A percentile compares a stretch with the other conserved stretches of the same genome.
Conservation (phyloP, 2,113 vertebrate genomes). For the Percopsis transmontana region DNA sequence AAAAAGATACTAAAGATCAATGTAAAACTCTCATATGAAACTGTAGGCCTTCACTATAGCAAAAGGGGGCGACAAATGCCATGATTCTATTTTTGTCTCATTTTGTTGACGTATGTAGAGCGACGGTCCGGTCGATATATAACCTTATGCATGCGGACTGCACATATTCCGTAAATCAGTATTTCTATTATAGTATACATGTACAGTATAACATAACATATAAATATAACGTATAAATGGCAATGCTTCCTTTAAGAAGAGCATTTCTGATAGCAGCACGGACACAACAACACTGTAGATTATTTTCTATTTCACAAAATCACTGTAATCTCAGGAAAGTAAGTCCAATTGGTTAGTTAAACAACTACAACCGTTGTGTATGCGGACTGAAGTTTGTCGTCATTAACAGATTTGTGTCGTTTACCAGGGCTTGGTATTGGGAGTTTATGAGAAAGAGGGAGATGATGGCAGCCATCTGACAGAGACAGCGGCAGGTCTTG, state of each 20-base stretch:
- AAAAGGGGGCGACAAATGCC: background rate
- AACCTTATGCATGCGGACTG: background rate
- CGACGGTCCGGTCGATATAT: background rate
- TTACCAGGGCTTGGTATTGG: constrained; percentile 88
- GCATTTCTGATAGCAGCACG: constrained; percentile 25
- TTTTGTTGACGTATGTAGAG: constrained; percentile 1
- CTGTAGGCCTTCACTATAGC: too few relatives aligned
- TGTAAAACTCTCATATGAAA: too few relatives aligned
- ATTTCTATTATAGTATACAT: background rate
- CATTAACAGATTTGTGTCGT: background rate
- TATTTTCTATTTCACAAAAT: constrained; percentile 61
- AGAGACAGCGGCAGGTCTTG: constrained; percentile 81
- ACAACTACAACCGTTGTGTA: background rate
- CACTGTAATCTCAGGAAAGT: constrained; percentile 69
- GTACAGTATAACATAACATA: background rate
- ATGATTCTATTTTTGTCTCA: background rate
- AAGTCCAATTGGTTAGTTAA: constrained; percentile 27
- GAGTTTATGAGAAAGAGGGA: constrained; percentile 84
- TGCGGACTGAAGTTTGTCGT: background rate
- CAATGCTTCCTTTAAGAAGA: constrained; percentile 66
- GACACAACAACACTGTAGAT: constrained; percentile 54
- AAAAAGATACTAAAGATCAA: too few relatives aligned
- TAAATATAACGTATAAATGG: constrained; percentile 30
- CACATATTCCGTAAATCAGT: background rate
- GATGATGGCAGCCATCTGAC: constrained; percentile 80